A percentile compares a stretch with the other conserved stretches of the same genome.
Evolutionary conservation across 2,113 vertebrate genomes (phyloP).

Genomic region (Oplegnathus fasciatus): DNA sequence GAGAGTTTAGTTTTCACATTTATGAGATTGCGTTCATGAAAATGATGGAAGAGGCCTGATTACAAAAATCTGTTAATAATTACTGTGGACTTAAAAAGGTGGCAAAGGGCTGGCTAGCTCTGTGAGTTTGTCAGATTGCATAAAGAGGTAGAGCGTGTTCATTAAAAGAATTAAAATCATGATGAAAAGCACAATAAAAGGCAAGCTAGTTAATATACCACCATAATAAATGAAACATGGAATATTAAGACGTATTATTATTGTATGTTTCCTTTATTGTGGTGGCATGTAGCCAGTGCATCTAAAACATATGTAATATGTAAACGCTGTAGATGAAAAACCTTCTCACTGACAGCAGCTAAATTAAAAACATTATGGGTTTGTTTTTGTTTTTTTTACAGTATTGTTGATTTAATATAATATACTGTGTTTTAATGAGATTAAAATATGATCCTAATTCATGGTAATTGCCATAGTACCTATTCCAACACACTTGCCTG

Average conservation of each 20-base stretch:
- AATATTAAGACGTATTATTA: slow-evolving; percentile 20
- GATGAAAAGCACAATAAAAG: slow-evolving; percentile 38
- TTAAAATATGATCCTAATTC: slow-evolving; percentile 60
- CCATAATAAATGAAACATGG: slow-evolving; percentile 10
- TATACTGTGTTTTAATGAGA: slow-evolving; percentile 54
- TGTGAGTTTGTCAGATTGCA: slow-evolving; percentile 48
- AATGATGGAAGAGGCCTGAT: slow-evolving; percentile 51
- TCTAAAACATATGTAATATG: not conserved
- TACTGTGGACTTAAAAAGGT: slow-evolving; percentile 57
- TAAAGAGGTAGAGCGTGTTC: slow-evolving; percentile 42
- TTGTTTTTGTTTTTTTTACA: slow-evolving; percentile 36
- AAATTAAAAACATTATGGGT: slow-evolving; percentile 20
- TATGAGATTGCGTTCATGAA: slow-evolving; percentile 65
- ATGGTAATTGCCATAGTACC: slow-evolving; percentile 54
- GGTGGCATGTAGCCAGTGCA: not conserved
- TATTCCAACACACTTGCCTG: slow-evolving; percentile 44
- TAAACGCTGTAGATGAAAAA: not conserved
- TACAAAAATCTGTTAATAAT: slow-evolving; percentile 69
- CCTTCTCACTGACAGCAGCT: not conserved
- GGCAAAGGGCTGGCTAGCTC: slow-evolving; percentile 33
- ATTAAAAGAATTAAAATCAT: slow-evolving; percentile 57
- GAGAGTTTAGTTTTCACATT: slow-evolving; percentile 63
- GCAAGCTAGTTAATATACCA: not conserved
- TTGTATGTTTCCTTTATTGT: not conserved
- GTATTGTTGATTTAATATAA: slow-evolving; percentile 40